phyloP scores from a whole-genome alignment of 2,113 vertebrate genomes.

The Lutjanus erythropterus region DNA sequence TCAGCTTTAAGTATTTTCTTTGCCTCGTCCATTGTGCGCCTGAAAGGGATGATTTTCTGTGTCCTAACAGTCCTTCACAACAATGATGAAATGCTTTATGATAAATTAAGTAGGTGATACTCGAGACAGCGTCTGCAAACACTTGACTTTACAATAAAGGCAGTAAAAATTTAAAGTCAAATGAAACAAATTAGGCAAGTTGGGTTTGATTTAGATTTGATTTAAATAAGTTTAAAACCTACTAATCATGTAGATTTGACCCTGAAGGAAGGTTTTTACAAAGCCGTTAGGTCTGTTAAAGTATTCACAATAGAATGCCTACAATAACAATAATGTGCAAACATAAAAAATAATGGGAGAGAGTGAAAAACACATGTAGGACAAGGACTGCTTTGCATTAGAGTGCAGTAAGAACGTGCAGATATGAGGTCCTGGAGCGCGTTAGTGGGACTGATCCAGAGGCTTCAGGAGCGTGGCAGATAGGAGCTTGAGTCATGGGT shows the following conservation, averaged over 20 bases:
- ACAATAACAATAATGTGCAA: constrained; percentile 47
- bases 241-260: background rate
- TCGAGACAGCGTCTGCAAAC: background rate
- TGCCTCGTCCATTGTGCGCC: constrained; percentile 31
- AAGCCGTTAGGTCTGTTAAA: background rate
- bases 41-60: constrained; percentile 9
- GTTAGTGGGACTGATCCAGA: constrained; percentile 42
- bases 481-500: constrained; percentile 26
- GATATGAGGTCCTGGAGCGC: constrained; percentile 47
- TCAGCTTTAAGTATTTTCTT: constrained; percentile 40
- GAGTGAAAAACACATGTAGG: constrained; percentile 10
- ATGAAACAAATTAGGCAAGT: background rate
- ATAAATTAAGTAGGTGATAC: constrained; percentile 25
- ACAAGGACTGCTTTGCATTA: constrained; percentile 61
- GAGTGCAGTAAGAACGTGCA: constrained; percentile 21
- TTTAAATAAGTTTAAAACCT: background rate
- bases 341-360: constrained; percentile 17
- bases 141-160: background rate
- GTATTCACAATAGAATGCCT: background rate
- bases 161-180: background rate
- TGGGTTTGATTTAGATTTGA: constrained; percentile 3
- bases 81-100: constrained; percentile 10
- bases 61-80: constrained; percentile 19
- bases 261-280: background rate
- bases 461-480: constrained; percentile 34